Base-by-base conservation (phyloP, 2,888 invertebrate species). In the Trachelus iudaicus region DNA sequence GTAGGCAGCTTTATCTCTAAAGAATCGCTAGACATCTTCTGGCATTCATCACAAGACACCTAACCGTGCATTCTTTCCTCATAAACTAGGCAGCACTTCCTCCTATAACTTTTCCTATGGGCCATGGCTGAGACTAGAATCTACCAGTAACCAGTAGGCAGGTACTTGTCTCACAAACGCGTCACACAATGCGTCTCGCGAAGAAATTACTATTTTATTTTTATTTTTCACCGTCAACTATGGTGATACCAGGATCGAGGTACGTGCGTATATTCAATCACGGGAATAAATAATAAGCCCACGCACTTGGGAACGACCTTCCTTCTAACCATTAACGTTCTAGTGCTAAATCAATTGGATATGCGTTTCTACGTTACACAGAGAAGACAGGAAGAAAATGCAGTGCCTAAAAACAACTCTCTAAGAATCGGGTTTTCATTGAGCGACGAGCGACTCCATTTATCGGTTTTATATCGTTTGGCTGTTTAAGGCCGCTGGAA, bases 11-110 rank as follows among this genome's bases (percentile, higher is more conserved):
- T 74, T 74, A 74, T 74, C 74, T 74, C 74, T 34, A 30, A 35
- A 74, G 74, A 35, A 74, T 74, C 74, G 74, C 74, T 30, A 74
- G 37, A 35, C 74, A n/a, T 74, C 74, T 74, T 74, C 74, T 34
- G 74, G 74, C 74, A 74, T 74, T 35, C 74, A 74, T 74, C 74
- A 13, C 56, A 9, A 56, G 15, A 56, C 74, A 34, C 74, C 74
- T 34, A 74, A 11, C 74, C 56, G 37, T 30, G 74, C 35, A 34
- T 71, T 71, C 71, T 71, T 71, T 34, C 31, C 71, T 71, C 71
- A 15, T 71, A 71, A 71, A 71, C 56, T 56, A 23, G 56, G 9
- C 56, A 56, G 23, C 56, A 56, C 56, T 56, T 56, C 56, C 56
- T 56, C 56, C 56, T 56, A 23, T 56, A 23, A 23, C 56, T 56